Percentiles rank a stretch among this genome's conserved stretches.
Evolutionary conservation across 2,888 invertebrate genomes (phyloP).

Genomic region (Mythimna vitellina): DNA sequence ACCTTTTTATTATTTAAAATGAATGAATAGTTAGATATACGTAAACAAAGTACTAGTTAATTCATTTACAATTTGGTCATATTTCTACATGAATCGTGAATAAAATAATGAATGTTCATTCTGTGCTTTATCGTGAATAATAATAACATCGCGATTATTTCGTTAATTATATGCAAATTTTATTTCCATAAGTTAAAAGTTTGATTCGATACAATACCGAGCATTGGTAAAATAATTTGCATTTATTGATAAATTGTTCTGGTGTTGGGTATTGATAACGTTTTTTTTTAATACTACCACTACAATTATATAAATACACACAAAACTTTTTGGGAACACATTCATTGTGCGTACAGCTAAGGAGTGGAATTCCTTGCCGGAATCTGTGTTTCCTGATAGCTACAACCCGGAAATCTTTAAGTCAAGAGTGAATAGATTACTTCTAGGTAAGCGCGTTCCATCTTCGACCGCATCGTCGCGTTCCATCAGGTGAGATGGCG

Average conservation of each 20-base stretch:
- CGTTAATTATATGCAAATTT: background rate
- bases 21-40: background rate
- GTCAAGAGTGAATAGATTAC: no score
- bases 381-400: no score
- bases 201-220: background rate
- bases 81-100: constrained; percentile 12
- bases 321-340: no score
- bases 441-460: no score
- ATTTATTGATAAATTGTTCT: background rate
- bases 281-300: no score
- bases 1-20: background rate
- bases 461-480: no score
- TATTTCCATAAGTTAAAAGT: background rate
- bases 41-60: background rate
- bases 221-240: background rate
- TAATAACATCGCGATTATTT: background rate
- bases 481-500: no score
- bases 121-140: background rate
- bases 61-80: constrained; percentile 31
- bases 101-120: background rate
- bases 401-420: no score
- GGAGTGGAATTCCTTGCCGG: no score
- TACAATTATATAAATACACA: no score
- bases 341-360: no score
- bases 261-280: no score